Percentiles rank a stretch among this genome's conserved stretches.
These are phyloP conservation scores for Drosophila birchii DNA, from an alignment of 2,888 invertebrate genomes.

Conservation along the genomic window DNA sequence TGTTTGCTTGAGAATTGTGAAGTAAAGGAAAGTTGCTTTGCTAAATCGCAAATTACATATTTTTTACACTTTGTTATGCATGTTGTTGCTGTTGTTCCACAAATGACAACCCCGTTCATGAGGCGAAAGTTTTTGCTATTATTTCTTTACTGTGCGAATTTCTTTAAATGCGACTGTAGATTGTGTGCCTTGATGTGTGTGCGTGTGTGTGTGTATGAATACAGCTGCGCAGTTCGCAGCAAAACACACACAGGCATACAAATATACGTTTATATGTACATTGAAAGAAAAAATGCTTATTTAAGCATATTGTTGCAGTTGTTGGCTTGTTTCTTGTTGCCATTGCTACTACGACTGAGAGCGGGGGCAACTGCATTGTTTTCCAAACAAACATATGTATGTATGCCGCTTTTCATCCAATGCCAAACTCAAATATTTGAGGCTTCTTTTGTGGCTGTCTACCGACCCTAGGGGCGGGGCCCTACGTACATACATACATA, in stretches of 20 bases:
- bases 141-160: slow-evolving; percentile 20
- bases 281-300: slow-evolving; percentile 20
- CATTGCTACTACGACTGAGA: not conserved
- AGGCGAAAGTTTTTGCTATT: slow-evolving; percentile 12
- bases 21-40: not conserved
- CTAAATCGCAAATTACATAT: slow-evolving; percentile 5
- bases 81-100: slow-evolving; percentile 16
- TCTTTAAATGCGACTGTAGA: slow-evolving; percentile 13
- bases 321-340: slow-evolving; percentile 8
- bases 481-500: slow-evolving; percentile 7
- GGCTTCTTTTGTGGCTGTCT: slow-evolving; percentile 10
- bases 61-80: slow-evolving; percentile 21
- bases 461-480: slow-evolving; percentile 24
- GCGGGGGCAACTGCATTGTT: slow-evolving; percentile 12
- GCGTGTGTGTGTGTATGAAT: slow-evolving; percentile 4
- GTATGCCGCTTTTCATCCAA: not conserved
- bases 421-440: slow-evolving; percentile 4
- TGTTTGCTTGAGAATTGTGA: not conserved
- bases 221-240: slow-evolving; percentile 51
- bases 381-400: slow-evolving; percentile 29
- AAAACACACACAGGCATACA: slow-evolving; percentile 14
- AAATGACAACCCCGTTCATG: slow-evolving; percentile 12
- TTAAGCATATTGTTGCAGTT: slow-evolving; percentile 9
- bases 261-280: slow-evolving; percentile 14
- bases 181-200: slow-evolving; percentile 12